Conservation (phyloP, 2,888 invertebrate genomes). For the Tyria jacobaeae region DNA sequence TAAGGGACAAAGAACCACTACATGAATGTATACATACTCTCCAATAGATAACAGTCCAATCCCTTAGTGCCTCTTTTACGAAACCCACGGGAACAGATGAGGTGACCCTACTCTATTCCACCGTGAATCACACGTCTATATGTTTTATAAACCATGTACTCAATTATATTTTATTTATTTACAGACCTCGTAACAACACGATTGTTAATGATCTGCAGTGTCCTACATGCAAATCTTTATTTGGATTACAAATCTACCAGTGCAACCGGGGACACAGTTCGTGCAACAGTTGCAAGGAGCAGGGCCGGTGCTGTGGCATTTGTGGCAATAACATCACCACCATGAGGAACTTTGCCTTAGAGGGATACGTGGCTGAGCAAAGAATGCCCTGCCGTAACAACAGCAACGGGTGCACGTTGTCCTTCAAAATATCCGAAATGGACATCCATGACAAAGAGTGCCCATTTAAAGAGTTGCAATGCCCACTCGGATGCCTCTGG, state of each 20-base stretch:
- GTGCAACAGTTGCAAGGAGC: slow-evolving; percentile 55
- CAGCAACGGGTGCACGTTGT: slow-evolving; percentile 61
- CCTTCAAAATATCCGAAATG: slow-evolving; percentile 56
- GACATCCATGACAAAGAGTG: slow-evolving; percentile 66
- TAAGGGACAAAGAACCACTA: no score
- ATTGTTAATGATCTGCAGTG: slow-evolving; percentile 53
- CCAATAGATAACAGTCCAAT: no score
- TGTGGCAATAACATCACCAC: slow-evolving; percentile 56
- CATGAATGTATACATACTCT: no score
- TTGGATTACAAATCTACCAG: slow-evolving; percentile 60
- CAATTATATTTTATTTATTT: background rate
- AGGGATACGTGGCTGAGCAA: slow-evolving; percentile 55
- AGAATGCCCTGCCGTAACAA: slow-evolving; percentile 58
- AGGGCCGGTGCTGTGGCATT: slow-evolving; percentile 47
- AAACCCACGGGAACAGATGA: no score
- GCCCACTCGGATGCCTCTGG: slow-evolving; percentile 67
- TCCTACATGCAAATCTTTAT: slow-evolving; percentile 58
- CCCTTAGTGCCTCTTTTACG: no score
- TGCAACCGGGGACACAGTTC: slow-evolving; percentile 66
- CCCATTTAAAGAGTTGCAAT: slow-evolving; percentile 63
- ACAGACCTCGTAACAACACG: slow-evolving; percentile 25
- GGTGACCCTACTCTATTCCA: no score
- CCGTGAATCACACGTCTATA: no score
- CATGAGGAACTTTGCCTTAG: slow-evolving; percentile 64
- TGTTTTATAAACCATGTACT: no score